Conservation (phyloP, 1,140 invertebrate genomes). For the Epicauta chinensis region DNA sequence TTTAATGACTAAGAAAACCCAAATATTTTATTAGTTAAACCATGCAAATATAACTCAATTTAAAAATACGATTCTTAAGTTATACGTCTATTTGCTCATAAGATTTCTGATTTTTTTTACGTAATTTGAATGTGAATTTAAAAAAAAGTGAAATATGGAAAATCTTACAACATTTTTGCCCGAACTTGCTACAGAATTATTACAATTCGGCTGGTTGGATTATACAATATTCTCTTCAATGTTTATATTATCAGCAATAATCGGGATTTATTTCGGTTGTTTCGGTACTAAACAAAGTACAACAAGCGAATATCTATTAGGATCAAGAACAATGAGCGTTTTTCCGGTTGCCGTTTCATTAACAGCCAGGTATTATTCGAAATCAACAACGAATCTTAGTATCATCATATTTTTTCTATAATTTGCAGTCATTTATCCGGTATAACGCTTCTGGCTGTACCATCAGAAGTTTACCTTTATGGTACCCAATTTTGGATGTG, state of each 20-base stretch:
- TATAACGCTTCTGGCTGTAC: conserved; percentile 65
- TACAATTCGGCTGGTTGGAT: conserved; percentile 35
- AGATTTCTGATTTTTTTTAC: no score
- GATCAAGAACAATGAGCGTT: conserved; percentile 67
- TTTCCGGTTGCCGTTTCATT: conserved; percentile 68
- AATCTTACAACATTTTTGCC: not conserved
- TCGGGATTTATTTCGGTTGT: conserved; percentile 72
- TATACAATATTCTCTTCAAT: conserved; percentile 55
- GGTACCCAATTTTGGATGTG: conserved; percentile 60
- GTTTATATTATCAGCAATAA: conserved; percentile 57
- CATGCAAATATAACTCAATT: no score
- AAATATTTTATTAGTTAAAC: no score
- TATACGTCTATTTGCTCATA: no score
- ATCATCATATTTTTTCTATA: not conserved
- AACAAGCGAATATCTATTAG: conserved; percentile 68
- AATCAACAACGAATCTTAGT: not conserved
- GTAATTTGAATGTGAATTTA: no score
- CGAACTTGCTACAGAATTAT: not conserved
- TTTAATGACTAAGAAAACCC: no score
- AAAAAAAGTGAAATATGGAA: not conserved
- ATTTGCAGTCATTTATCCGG: conserved; percentile 65
- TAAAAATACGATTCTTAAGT: no score
- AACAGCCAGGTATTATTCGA: conserved; percentile 44
- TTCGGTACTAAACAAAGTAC: conserved; percentile 64
- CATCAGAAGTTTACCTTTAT: conserved; percentile 62